Conservation (phyloP, 2,888 invertebrate genomes). For the Pristionchus fissidentatus region DNA sequence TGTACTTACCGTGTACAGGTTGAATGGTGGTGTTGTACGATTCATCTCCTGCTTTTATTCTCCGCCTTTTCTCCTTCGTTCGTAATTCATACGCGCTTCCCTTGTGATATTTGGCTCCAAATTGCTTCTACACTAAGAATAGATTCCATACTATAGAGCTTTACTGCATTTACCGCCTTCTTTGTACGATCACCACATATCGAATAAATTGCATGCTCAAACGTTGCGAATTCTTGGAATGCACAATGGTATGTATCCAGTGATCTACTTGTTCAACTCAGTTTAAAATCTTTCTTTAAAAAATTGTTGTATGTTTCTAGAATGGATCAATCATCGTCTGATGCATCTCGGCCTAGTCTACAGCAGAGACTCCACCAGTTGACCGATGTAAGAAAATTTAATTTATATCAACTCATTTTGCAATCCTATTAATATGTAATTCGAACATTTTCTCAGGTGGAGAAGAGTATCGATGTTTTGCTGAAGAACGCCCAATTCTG, state of each 20-base stretch:
- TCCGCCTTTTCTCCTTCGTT: neutral
- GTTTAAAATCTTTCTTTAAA: neutral
- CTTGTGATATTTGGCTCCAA: conserved; percentile 4
- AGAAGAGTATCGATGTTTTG: conserved; percentile 59
- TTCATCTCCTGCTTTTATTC: no score
- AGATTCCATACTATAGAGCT: conserved; percentile 42
- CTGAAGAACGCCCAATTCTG: conserved; percentile 53
- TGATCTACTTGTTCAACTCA: neutral
- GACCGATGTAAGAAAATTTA: conserved; percentile 13
- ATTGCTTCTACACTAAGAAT: conserved; percentile 13
- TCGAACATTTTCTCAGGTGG: conserved; percentile 47
- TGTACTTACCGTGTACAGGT: conserved; percentile 31
- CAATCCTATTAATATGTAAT: neutral
- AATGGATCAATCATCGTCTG: neutral
- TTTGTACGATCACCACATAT: conserved; percentile 4
- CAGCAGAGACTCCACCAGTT: conserved; percentile 23
- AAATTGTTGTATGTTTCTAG: neutral
- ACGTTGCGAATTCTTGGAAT: neutral
- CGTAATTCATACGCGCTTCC: neutral
- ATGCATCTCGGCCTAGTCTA: neutral
- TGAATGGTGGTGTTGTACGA: neutral
- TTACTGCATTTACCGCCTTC: conserved; percentile 41
- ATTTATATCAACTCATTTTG: no score
- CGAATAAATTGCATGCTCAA: neutral
- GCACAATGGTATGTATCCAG: conserved; percentile 1